phyloP scores from a whole-genome alignment of 1,140 invertebrate species.

The Patella vulgata region DNA sequence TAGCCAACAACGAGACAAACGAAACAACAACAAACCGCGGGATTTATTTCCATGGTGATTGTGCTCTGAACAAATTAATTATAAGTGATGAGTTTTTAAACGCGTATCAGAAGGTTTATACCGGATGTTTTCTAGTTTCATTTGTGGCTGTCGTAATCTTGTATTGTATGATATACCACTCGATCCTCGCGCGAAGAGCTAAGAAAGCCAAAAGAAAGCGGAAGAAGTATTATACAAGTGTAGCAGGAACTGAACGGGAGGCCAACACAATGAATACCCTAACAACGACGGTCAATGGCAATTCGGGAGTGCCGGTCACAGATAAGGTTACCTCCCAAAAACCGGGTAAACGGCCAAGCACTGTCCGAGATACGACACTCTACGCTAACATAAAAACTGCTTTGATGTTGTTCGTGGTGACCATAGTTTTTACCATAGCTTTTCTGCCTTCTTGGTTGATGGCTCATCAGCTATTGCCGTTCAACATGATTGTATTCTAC shows the following conservation, averaged over 20 bases:
- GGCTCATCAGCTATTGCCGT: constrained; percentile 43
- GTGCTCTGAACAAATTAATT: too few species aligned
- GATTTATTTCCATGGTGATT: too few species aligned
- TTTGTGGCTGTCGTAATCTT: too few species aligned
- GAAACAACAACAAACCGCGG: too few species aligned
- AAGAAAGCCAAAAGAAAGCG: constrained; percentile 33
- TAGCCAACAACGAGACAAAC: too few species aligned
- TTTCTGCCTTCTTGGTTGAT: constrained; percentile 61
- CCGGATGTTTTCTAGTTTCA: too few species aligned
- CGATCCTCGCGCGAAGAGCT: constrained; percentile 25
- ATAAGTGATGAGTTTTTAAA: too few species aligned
- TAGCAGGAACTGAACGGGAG: constrained; percentile 5
- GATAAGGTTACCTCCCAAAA: background rate
- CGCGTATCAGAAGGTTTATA: too few species aligned
- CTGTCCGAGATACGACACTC: constrained; percentile 25
- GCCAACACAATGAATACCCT: background rate
- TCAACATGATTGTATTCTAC: constrained; percentile 58
- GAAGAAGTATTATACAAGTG: constrained; percentile 26
- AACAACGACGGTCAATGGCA: constrained; percentile 11
- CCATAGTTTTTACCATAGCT: constrained; percentile 57
- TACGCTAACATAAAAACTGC: constrained; percentile 63
- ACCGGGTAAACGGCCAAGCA: constrained; percentile 12
- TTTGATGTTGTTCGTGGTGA: constrained; percentile 60
- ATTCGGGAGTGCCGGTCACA: too few species aligned
- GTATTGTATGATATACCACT: constrained; percentile 16